Evolutionary conservation across 2,113 vertebrate species (phyloP).

Genomic region (Nesoenas mayeri): DNA sequence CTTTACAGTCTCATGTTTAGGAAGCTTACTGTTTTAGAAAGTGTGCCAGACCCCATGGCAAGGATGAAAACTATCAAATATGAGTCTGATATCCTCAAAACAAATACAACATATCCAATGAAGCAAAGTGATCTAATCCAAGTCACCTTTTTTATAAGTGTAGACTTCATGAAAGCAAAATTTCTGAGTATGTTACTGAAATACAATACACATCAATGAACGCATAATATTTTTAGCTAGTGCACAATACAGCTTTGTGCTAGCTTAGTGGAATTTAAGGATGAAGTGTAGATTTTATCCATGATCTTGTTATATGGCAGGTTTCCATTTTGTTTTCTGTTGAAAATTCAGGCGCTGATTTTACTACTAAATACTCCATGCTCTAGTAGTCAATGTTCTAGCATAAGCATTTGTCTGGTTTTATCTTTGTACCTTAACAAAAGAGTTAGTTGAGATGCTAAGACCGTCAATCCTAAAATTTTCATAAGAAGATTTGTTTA

Average conservation of each 20-base stretch:
- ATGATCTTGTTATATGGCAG: not conserved
- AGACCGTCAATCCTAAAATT: not conserved
- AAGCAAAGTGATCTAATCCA: not conserved
- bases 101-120: not conserved
- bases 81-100: not conserved
- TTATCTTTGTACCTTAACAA: not conserved
- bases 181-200: not conserved
- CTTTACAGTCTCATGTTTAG: accelerated
- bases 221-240: not conserved
- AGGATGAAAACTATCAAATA: not conserved
- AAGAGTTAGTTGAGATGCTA: not conserved
- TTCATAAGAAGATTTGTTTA: not conserved
- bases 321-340: not conserved
- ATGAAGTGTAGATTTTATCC: not conserved
- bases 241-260: not conserved
- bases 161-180: not conserved
- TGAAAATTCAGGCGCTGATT: not conserved
- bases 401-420: accelerated
- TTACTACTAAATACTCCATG: not conserved
- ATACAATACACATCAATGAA: not conserved
- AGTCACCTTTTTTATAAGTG: not conserved
- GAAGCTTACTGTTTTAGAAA: not conserved
- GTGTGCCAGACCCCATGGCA: not conserved
- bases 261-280: constrained; percentile 21
- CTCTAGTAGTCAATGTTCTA: not conserved